phyloP scores from a whole-genome alignment of 2,113 vertebrate genomes.

The Astur gentilis region DNA sequence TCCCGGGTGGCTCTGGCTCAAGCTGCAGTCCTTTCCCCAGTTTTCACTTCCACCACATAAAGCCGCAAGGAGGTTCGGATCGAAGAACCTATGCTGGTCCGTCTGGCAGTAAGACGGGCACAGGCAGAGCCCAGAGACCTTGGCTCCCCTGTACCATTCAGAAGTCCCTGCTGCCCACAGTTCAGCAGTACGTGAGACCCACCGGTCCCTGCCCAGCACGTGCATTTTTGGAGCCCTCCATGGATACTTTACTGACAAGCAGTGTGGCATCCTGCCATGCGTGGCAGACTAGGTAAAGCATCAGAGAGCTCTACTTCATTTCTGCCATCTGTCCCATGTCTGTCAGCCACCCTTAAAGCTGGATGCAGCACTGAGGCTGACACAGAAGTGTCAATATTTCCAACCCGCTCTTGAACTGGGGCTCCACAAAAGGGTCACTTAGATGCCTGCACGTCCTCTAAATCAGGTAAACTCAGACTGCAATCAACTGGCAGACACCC shows the following conservation, averaged over 20 bases:
- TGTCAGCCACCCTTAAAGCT: accelerated
- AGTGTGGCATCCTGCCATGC: accelerated
- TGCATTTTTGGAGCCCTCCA: accelerated
- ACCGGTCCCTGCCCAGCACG: accelerated
- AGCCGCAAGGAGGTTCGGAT: not conserved
- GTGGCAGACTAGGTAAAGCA: not conserved
- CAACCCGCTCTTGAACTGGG: not conserved
- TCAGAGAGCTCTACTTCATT: not conserved
- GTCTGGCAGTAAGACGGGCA: not conserved
- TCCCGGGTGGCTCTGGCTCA: not conserved
- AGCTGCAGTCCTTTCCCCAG: not conserved
- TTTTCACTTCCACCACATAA: not conserved
- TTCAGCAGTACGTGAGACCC: not conserved
- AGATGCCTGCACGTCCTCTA: not conserved
- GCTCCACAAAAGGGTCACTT: not conserved
- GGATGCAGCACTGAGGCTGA: not conserved
- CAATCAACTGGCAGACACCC: not conserved
- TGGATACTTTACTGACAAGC: not conserved
- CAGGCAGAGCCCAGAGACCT: not conserved
- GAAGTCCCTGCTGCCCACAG: not conserved
- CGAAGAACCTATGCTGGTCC: not conserved
- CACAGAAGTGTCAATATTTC: accelerated
- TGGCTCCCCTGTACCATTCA: not conserved
- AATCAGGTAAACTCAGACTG: not conserved
- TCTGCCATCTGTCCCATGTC: not conserved